Percentiles rank a stretch among this genome's conserved stretches.
Evolutionary conservation across 1,140 invertebrate genomes (phyloP).

Genomic region (Tetragnatha versicolor): DNA sequence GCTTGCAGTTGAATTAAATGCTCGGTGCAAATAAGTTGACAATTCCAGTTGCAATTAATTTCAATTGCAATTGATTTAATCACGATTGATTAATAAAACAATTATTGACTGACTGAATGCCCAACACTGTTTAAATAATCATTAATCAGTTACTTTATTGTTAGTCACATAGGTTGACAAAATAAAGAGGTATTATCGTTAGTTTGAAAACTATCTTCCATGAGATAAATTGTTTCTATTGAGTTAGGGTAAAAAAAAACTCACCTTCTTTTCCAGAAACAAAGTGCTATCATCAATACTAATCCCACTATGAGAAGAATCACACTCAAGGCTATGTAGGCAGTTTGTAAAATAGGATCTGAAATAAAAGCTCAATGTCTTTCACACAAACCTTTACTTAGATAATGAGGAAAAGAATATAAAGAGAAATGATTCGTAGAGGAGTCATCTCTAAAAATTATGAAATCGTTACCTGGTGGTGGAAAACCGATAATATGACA

Average conservation of each 20-base stretch:
- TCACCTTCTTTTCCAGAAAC: slow-evolving; percentile 65
- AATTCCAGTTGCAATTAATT: too few relatives aligned
- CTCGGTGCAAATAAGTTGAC: too few relatives aligned
- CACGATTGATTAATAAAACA: too few relatives aligned
- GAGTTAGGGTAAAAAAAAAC: not conserved
- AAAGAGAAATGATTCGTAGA: not conserved
- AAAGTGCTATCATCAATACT: slow-evolving; percentile 35
- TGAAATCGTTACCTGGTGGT: slow-evolving; percentile 20
- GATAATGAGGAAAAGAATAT: not conserved
- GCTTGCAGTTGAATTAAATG: too few relatives aligned
- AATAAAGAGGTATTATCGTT: too few relatives aligned
- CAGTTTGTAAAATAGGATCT: slow-evolving; percentile 53
- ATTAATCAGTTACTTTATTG: too few relatives aligned
- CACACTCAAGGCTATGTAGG: slow-evolving; percentile 53
- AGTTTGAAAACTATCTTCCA: too few relatives aligned
- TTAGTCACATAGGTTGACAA: too few relatives aligned
- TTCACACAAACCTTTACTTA: not conserved
- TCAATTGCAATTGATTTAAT: too few relatives aligned
- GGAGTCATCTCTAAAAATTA: not conserved
- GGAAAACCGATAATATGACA: slow-evolving; percentile 52
- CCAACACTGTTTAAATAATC: too few relatives aligned
- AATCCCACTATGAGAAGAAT: slow-evolving; percentile 39
- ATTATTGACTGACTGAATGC: too few relatives aligned
- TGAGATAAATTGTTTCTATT: too few relatives aligned
- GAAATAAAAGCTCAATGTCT: not conserved